These are phyloP conservation scores for Drosophila setosimentum DNA, from an alignment of 2,888 invertebrate genomes.

Conservation along the genomic window DNA sequence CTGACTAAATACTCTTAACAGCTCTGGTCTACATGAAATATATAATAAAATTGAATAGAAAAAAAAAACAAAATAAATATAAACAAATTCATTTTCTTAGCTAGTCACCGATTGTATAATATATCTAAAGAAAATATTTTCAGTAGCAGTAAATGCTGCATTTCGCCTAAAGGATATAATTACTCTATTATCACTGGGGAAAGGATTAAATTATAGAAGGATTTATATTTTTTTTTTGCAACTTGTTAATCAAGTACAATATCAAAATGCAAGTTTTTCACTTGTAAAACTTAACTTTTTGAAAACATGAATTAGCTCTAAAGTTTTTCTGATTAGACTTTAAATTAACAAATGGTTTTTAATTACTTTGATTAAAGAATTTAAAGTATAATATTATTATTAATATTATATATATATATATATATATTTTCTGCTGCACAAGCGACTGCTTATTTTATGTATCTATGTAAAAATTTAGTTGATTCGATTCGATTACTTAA, in stretches of 20 bases:
- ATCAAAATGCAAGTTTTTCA: neutral
- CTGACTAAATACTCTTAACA: slow-evolving; percentile 19
- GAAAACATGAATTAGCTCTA: no score
- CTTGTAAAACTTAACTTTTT: no score
- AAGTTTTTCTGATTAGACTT: no score
- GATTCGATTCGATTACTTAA: neutral
- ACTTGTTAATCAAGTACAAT: neutral
- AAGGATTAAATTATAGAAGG: neutral
- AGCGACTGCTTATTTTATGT: neutral
- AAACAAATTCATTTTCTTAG: neutral
- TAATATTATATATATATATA: no score
- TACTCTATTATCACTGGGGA: neutral
- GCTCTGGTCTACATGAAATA: neutral
- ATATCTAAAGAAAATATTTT: neutral
- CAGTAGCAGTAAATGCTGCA: neutral
- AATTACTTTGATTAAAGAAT: no score
- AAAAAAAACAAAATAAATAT: neutral
- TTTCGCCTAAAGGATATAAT: neutral
- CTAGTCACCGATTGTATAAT: neutral
- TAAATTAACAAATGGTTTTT: no score
- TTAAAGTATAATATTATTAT: neutral
- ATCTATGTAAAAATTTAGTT: neutral
- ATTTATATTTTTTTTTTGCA: no score
- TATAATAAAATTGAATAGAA: neutral
- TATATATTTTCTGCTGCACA: neutral